Base-by-base conservation (phyloP, 2,888 invertebrate species). In the Galeopsomyia nigrocyanea region DNA sequence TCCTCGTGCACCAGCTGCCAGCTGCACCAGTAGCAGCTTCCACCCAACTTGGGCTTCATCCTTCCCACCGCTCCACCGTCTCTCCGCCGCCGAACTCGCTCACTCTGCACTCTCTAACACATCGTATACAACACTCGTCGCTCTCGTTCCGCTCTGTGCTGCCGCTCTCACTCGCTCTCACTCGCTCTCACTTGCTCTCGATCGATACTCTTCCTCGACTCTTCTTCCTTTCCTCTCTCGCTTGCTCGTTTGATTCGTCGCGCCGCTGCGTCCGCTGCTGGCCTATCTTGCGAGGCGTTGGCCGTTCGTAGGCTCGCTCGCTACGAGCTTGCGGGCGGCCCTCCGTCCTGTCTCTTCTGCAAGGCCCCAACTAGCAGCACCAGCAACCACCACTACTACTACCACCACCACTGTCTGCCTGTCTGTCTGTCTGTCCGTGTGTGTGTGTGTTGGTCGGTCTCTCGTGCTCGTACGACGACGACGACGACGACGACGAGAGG, bases 201-300 rank as follows among this genome's bases (percentile, higher is more conserved):
- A 65, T 70, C 61, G 66, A 66, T 66, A 67, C 39, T 39, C 39
- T 39, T 39, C 39, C 39, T 58, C 55, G 51, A 46, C 69, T 72
- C 72, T 72, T 68, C 67, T 51, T 74, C 68, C 71, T 75, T 65
- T 26, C 70, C 69, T 50, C 68, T 62, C 60, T 71, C 68, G 14
- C 51, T 65, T 46, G 53, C 50, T 56, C 47, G 55, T 21, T 49
- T 17, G 47, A 16, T 46, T 46, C 22, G n/a, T 19, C 50, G 50
- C 50, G 19, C 26, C 50, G 16, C 47, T 26, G 26, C 26, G 22
- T 22, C 22, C 47, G 53, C 26, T 26, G 26, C 2, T 26, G 9
- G 1, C 10, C 3, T 60, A 17, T 51, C 62, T 50, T 31, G 26
- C 62, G 26, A 39, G 39, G 39, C 39, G 39, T 39, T 39, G 17